Percentiles rank a stretch among this genome's conserved stretches.
These are phyloP conservation scores for Halcyon senegalensis DNA, from an alignment of 2,113 vertebrate species.

Conservation along the genomic window DNA sequence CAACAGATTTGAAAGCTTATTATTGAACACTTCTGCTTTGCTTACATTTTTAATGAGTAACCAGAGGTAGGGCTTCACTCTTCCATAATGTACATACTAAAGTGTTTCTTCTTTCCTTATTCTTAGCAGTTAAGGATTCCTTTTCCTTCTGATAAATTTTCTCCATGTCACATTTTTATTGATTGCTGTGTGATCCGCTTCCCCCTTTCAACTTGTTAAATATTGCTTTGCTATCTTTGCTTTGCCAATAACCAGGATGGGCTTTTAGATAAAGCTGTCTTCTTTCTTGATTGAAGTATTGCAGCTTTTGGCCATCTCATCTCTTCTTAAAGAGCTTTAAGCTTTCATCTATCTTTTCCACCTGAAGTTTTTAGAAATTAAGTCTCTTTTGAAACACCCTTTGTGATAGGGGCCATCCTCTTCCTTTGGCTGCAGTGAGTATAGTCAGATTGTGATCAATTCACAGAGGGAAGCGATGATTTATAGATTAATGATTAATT, in stretches of 20 bases:
- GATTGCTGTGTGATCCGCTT: constrained; percentile 1
- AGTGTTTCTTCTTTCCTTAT: background rate
- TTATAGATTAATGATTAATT: background rate
- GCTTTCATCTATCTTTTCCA: background rate
- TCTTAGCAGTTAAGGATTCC: background rate
- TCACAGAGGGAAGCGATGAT: background rate
- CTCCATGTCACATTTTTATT: constrained; percentile 6
- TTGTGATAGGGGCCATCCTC: background rate
- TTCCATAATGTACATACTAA: background rate
- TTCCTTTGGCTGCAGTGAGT: background rate
- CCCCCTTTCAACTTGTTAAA: constrained; percentile 24
- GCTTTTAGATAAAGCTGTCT: constrained; percentile 38
- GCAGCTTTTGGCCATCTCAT: constrained; percentile 18
- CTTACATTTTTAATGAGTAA: background rate
- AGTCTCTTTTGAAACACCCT: background rate
- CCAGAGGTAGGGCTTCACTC: background rate
- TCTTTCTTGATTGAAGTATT: constrained; percentile 27
- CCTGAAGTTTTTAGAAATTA: constrained; percentile 5
- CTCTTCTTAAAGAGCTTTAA: constrained; percentile 7
- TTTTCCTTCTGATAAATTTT: constrained; percentile 29
- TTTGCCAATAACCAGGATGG: constrained; percentile 4
- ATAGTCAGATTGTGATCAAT: background rate
- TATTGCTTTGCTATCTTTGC: background rate
- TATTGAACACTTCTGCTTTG: background rate
- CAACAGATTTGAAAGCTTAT: background rate